A percentile compares a stretch with the other conserved stretches of the same genome.
Evolutionary conservation across 2,888 invertebrate genomes (phyloP).

Genomic region (Zygaena filipendulae): DNA sequence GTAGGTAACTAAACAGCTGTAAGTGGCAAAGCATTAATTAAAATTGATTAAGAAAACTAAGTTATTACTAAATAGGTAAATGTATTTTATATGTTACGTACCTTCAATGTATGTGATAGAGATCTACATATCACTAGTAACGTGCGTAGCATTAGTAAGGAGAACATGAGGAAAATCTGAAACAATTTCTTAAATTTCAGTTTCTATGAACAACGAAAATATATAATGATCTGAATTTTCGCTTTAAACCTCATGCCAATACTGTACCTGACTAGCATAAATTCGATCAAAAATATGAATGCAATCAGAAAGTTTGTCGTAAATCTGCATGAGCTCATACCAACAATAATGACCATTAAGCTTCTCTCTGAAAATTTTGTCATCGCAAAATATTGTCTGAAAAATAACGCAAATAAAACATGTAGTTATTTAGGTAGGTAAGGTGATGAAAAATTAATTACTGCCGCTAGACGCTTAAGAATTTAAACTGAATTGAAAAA

Average conservation of each 20-base stretch:
- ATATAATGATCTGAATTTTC: no score
- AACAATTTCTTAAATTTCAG: conserved; percentile 12
- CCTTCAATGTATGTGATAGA: conserved; percentile 35
- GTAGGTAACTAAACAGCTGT: no score
- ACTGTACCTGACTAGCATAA: conserved; percentile 33
- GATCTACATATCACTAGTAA: conserved; percentile 33
- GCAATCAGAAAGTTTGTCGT: conserved; percentile 39
- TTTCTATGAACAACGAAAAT: neutral
- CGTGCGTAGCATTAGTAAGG: conserved; percentile 32
- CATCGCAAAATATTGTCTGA: conserved; percentile 21
- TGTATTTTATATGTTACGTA: no score
- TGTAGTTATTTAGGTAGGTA: no score
- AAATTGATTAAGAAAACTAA: no score
- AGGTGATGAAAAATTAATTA: no score
- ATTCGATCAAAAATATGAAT: conserved; percentile 35
- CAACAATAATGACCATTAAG: conserved; percentile 25
- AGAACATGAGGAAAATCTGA: conserved; percentile 38
- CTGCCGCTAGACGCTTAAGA: no score
- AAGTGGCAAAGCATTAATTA: no score
- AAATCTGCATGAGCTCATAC: conserved; percentile 47
- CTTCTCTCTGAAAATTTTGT: conserved; percentile 17
- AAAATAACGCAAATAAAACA: no score
- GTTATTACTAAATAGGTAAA: no score
- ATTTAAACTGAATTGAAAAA: no score
- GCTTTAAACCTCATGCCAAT: no score